Base-by-base conservation (phyloP, 2,888 invertebrate genomes). In the Coenonympha glycerion region DNA sequence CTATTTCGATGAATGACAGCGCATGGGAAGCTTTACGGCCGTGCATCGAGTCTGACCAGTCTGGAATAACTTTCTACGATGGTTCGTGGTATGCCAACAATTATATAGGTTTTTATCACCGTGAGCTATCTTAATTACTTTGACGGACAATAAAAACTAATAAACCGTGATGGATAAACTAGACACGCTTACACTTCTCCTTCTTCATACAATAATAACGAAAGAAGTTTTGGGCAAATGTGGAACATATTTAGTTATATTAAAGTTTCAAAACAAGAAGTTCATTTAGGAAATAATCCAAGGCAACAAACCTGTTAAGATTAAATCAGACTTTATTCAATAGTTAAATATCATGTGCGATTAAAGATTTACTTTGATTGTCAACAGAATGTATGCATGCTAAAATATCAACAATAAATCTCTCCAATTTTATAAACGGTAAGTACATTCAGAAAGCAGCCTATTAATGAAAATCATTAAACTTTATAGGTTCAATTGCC, bases 101-200 rank as follows among this genome's bases (percentile, higher is more conserved):
- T 54, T 50, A 50, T 34, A 47, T 36, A 49, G 37, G 47, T 47
- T 47, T 44, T 47, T 51, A 54, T 54, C 53, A 47, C 42, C 47
- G 50, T 39, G 9, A 41, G 33, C 47, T 47, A 54, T 54, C 53
- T 54, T 54, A 54, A 54, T 54, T 54, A 39, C 44, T 50, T 53
- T 34, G 50, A 42, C 39, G 47, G 24, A 40, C 39, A 19, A 22
- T 22, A 33, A 45, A 24, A 34, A 45, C 19, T 30, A 18, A 42
- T 28, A 42, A 42, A 42, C 30, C 21, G 21, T 30, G 39, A 39
- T 39, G 39, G 39, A 24, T 39, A 9, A 22, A 39, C 39, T 24
- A 39, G 39, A 22, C 6, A 6, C 13, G 9, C n/a, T n/a, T n/a
- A n/a, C n/a, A n/a, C n/a, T n/a, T n/a, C n/a, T n/a, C n/a, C n/a